Conservation (phyloP, 2,113 vertebrate species). For the Pardalotus punctatus region DNA sequence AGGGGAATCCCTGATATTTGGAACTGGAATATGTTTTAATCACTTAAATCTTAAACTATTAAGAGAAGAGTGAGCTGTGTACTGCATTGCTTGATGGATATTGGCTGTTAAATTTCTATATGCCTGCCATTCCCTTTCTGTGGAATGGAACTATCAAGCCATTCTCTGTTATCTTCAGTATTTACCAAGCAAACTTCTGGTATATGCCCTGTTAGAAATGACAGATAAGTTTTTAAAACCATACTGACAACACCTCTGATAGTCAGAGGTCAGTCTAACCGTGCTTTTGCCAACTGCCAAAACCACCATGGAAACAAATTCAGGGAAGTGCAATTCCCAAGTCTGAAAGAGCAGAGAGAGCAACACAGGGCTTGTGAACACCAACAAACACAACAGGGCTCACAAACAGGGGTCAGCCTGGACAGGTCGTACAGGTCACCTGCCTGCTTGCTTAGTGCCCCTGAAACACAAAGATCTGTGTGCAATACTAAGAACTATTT, state of each 20-base stretch:
- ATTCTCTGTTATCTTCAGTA: not conserved
- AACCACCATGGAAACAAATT: not conserved
- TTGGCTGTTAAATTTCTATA: not conserved
- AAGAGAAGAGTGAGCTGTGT: not conserved
- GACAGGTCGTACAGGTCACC: not conserved
- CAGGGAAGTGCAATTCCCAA: not conserved
- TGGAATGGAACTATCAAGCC: not conserved
- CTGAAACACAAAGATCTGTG: not conserved
- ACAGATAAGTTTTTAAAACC: conserved; percentile 6
- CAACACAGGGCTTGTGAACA: not conserved
- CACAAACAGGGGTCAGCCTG: not conserved
- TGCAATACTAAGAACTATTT: not conserved
- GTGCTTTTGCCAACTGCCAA: not conserved
- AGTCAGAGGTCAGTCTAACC: not conserved
- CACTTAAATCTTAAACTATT: not conserved
- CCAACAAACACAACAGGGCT: not conserved
- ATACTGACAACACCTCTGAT: not conserved
- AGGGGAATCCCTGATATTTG: not conserved
- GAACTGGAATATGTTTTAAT: not conserved
- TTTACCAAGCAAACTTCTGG: conserved; percentile 21
- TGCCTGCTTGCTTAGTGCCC: not conserved
- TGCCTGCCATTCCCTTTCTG: not conserved
- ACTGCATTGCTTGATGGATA: not conserved
- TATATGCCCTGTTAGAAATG: not conserved
- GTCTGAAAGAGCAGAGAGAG: not conserved